phyloP scores from a whole-genome alignment of 2,888 invertebrate genomes.

The Pegoplata infirma region DNA sequence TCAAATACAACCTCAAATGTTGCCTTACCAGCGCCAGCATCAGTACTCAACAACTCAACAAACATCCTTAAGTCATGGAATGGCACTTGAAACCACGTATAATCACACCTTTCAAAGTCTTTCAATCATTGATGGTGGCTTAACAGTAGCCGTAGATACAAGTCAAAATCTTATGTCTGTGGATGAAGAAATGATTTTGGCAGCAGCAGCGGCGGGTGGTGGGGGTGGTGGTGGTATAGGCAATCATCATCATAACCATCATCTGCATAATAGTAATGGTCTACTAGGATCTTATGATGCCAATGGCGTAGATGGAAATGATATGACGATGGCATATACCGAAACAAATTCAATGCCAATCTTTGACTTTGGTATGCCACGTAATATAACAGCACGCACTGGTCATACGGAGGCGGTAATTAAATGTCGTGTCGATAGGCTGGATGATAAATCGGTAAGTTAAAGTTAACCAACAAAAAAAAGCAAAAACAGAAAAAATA shows the following conservation, averaged over 20 bases:
- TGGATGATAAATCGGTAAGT: conserved; percentile 90
- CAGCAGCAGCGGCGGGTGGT: conserved; percentile 45
- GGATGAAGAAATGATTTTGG: conserved; percentile 47
- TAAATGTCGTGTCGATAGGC: conserved; percentile 91
- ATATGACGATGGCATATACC: conserved; percentile 24
- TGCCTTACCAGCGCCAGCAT: conserved; percentile 31
- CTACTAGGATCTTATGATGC: conserved; percentile 23
- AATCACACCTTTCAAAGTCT: conserved; percentile 73
- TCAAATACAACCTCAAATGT: conserved; percentile 31
- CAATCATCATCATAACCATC: conserved; percentile 54
- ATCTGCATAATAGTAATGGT: conserved; percentile 51
- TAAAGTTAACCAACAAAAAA: neutral
- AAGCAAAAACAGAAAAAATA: neutral
- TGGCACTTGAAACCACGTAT: conserved; percentile 62
- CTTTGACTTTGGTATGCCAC: conserved; percentile 91
- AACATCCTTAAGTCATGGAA: conserved; percentile 40
- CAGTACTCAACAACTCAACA: conserved; percentile 20
- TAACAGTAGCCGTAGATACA: conserved; percentile 56
- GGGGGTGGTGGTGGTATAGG: conserved; percentile 54
- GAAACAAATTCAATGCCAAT: conserved; percentile 76
- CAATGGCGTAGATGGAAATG: conserved; percentile 24
- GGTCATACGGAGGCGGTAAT: conserved; percentile 90
- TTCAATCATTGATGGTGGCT: conserved; percentile 69
- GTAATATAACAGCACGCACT: conserved; percentile 91
- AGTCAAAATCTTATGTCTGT: conserved; percentile 44